phyloP scores from a whole-genome alignment of 2,888 invertebrate species.

The Rhyacophila evoluta region DNA sequence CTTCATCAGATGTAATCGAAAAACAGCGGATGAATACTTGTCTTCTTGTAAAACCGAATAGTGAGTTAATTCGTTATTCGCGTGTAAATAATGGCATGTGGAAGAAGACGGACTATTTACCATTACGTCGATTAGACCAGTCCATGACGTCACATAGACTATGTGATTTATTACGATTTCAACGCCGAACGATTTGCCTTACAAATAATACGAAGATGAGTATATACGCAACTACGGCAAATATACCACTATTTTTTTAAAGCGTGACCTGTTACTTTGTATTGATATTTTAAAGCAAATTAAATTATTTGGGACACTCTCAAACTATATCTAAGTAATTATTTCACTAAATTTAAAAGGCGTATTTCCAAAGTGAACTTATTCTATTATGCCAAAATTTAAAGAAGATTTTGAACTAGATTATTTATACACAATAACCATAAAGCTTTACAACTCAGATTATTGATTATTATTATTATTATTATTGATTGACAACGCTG shows the following conservation, averaged over 20 bases:
- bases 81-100: conserved; percentile 46
- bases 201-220: conserved; percentile 6
- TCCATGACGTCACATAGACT: neutral
- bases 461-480: too few relatives aligned
- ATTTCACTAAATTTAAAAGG: too few relatives aligned
- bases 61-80: conserved; percentile 47
- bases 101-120: conserved; percentile 48
- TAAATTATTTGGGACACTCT: too few relatives aligned
- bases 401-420: too few relatives aligned
- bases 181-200: neutral
- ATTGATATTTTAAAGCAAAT: neutral
- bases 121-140: conserved; percentile 36
- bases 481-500: too few relatives aligned
- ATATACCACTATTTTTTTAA: neutral
- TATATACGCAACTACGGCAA: neutral
- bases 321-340: too few relatives aligned
- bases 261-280: neutral
- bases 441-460: too few relatives aligned
- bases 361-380: too few relatives aligned
- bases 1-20: neutral
- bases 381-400: too few relatives aligned
- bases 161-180: conserved; percentile 18
- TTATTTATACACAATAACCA: too few relatives aligned
- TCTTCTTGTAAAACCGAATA: neutral
- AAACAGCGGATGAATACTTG: neutral